phyloP scores from a whole-genome alignment of 1,140 invertebrate genomes.

The Leptinotarsa lineolata region DNA sequence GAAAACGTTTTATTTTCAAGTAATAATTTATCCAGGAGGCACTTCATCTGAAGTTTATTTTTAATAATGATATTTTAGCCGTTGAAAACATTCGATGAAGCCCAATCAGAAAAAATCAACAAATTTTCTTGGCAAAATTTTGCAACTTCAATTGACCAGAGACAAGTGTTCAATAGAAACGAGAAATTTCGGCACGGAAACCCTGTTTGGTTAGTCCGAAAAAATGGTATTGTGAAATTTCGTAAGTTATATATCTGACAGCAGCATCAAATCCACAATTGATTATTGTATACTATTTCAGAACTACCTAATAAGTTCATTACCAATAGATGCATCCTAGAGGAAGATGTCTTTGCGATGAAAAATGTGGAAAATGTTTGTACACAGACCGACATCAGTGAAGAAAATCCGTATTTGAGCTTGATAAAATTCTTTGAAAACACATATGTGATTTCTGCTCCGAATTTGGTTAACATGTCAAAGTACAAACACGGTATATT shows the following conservation, averaged over 20 bases:
- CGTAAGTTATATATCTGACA: slow-evolving; percentile 4
- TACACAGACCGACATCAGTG: slow-evolving; percentile 13
- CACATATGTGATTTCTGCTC: slow-evolving; percentile 16
- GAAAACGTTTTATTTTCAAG: no score
- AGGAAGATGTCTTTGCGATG: slow-evolving; percentile 19
- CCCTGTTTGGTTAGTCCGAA: slow-evolving; percentile 34
- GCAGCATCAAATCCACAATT: no score
- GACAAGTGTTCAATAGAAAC: slow-evolving; percentile 10
- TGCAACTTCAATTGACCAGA: not conserved
- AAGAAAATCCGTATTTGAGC: slow-evolving; percentile 28
- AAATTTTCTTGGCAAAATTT: slow-evolving; percentile 38
- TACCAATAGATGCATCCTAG: slow-evolving; percentile 19
- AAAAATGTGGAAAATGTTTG: slow-evolving; percentile 19
- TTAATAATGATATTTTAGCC: slow-evolving; percentile 32
- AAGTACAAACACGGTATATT: slow-evolving; percentile 41
- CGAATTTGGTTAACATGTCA: slow-evolving; percentile 27
- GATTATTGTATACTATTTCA: not conserved
- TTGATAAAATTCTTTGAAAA: slow-evolving; percentile 26
- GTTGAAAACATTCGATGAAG: slow-evolving; percentile 36
- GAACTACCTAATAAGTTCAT: slow-evolving; percentile 24
- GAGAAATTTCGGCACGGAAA: slow-evolving; percentile 37
- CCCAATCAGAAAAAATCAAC: slow-evolving; percentile 31
- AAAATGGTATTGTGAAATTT: slow-evolving; percentile 23
- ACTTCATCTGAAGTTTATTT: not conserved
- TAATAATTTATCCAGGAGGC: no score